Base-by-base conservation (phyloP, 2,888 invertebrate species). In the Drosophila merina region DNA sequence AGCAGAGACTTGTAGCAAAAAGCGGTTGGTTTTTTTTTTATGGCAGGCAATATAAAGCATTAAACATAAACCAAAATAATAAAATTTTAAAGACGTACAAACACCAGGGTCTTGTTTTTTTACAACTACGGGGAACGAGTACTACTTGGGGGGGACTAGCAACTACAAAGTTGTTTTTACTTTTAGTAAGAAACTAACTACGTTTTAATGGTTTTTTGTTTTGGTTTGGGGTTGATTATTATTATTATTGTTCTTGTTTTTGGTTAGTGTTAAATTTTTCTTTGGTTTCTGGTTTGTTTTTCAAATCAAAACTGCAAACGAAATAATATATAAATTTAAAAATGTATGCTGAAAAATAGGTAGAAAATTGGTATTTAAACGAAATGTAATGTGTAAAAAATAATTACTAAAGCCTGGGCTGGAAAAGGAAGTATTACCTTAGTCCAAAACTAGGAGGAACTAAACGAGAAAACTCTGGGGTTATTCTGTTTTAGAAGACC, bases 381-480 rank as follows among this genome's bases (percentile, higher is more conserved):
- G 92, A 73, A 63, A 64, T 72, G 47, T 42, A 38, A 52, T 6
- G 36, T n/a, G n/a, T 36, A 36, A 9, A 59, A 67, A 58, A 72
- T 72, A 71, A 69, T 92, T 91, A 92, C 88, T 90, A 89, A 90
- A 90, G 89, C 74, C 60, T 76, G 89, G 85, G 89, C 90, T 88
- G 90, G 88, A 52, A 62, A 42, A 40, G 50, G 58, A 57, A 42
- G 54, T 30, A 12, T 6, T 57, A 60, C 12, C 69, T 74, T 67
- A 62, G 40, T 40, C 66, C 49, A 47, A 57, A 76, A 50, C 48
- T 55, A 66, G 58, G 57, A n/a, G 14, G 50, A 26, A 20, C 59
- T 40, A 20, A 20, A 20, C 20, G 20, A 20, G 20, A 20, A 20
- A 20, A 20, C 20, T 20, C 20, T 20, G 20, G 20, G 20, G 20